A percentile compares a stretch with the other conserved stretches of the same genome.
These are phyloP conservation scores for Tanytarsus gracilentus DNA, from an alignment of 2,888 invertebrate species.

Conservation along the genomic window DNA sequence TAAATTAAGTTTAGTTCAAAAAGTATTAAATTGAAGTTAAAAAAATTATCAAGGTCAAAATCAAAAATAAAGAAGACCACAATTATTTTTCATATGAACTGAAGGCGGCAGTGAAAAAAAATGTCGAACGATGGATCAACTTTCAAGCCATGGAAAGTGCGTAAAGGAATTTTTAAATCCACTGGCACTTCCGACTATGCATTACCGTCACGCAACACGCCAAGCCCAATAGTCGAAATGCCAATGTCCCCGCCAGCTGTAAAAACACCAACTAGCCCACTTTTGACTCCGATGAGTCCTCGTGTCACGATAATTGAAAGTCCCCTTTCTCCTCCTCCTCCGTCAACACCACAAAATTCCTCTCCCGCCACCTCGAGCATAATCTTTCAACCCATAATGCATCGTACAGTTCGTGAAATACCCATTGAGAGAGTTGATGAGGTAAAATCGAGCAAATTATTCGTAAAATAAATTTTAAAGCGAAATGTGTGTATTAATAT, in stretches of 20 bases:
- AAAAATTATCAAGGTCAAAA: too few species aligned
- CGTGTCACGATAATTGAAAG: slow-evolving; percentile 34
- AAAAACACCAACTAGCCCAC: slow-evolving; percentile 21
- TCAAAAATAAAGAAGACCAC: background rate
- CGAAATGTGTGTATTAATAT: too few species aligned
- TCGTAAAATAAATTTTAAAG: too few species aligned
- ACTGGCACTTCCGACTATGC: slow-evolving; percentile 43
- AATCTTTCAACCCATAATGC: slow-evolving; percentile 10
- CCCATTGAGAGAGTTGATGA: slow-evolving; percentile 43
- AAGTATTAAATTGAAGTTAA: too few species aligned
- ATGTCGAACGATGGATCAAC: slow-evolving; percentile 48
- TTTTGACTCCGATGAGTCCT: slow-evolving; percentile 31
- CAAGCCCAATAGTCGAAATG: slow-evolving; percentile 44
- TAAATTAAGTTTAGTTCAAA: too few species aligned
- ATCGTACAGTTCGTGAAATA: slow-evolving; percentile 37
- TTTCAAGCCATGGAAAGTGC: slow-evolving; percentile 67
- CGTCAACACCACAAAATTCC: slow-evolving; percentile 35
- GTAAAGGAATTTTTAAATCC: slow-evolving; percentile 50
- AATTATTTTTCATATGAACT: background rate
- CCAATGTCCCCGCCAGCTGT: slow-evolving; percentile 40
- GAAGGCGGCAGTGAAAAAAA: background rate
- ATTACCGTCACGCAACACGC: slow-evolving; percentile 37
- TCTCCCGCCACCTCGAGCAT: too few species aligned
- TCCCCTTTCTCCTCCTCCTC: slow-evolving; percentile 35
- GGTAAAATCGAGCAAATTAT: slow-evolving; percentile 34